Percentiles rank a stretch among this genome's conserved stretches.
Conservation (phyloP, 2,888 invertebrate species). For the Anthoptus insignis region DNA sequence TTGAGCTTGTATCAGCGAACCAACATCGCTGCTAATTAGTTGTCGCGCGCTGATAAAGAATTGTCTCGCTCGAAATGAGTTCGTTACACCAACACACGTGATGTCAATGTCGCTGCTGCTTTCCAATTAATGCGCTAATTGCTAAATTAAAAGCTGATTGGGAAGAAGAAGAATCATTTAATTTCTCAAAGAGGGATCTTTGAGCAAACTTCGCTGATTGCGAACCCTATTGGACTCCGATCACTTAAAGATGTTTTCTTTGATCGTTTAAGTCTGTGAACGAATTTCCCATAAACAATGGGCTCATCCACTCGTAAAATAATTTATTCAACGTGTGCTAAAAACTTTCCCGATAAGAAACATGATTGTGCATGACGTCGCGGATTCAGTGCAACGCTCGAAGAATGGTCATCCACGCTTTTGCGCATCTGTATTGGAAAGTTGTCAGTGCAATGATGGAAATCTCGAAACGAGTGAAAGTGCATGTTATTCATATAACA, state of each 20-base stretch:
- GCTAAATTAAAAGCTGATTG: conserved; percentile 27
- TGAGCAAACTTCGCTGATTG: too few relatives aligned
- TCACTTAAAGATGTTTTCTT: conserved; percentile 44
- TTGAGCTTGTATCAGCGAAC: conserved; percentile 18
- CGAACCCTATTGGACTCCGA: conserved; percentile 32
- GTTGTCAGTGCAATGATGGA: conserved; percentile 75
- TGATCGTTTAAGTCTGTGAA: conserved; percentile 42
- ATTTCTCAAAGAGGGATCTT: too few relatives aligned
- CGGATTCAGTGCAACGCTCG: conserved; percentile 56
- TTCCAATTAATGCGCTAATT: conserved; percentile 34
- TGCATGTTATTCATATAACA: conserved; percentile 52
- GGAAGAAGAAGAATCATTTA: too few relatives aligned
- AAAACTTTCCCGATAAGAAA: conserved; percentile 67
- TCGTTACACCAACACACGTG: conserved; percentile 25
- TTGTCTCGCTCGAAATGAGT: conserved; percentile 31
- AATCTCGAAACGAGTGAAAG: conserved; percentile 69
- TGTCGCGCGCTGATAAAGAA: conserved; percentile 36
- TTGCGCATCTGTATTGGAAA: conserved; percentile 78
- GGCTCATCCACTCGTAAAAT: conserved; percentile 16
- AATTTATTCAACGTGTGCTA: conserved; percentile 26
- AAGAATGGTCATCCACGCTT: conserved; percentile 61
- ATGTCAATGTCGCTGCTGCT: conserved; percentile 34
- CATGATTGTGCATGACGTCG: conserved; percentile 72
- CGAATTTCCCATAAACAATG: conserved; percentile 44
- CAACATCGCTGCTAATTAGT: conserved; percentile 29